Evolutionary conservation across 1,140 invertebrate genomes (phyloP).

Genomic region (Magallana gigas): DNA sequence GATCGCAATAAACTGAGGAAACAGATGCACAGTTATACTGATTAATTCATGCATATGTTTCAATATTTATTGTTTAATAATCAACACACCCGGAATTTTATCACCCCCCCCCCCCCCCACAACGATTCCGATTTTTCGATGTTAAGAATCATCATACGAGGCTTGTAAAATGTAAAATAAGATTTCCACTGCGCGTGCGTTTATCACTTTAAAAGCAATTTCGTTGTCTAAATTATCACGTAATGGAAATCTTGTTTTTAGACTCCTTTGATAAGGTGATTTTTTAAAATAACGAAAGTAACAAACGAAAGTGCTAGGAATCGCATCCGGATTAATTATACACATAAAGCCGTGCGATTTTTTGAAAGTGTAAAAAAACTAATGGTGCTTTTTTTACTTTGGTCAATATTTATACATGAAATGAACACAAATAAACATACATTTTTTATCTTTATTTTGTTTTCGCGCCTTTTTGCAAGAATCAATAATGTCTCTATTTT

Average conservation of each 20-base stretch:
- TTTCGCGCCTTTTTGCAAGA: neutral
- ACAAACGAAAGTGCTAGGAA: neutral
- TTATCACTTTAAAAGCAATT: neutral
- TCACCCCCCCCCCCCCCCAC: too few relatives aligned
- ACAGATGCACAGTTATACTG: too few relatives aligned
- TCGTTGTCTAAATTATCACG: neutral
- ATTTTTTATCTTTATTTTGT: neutral
- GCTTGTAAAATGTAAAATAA: too few relatives aligned
- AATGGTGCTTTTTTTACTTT: neutral
- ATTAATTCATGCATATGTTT: too few relatives aligned
- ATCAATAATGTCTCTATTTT: neutral
- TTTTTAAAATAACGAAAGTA: neutral
- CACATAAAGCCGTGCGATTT: neutral
- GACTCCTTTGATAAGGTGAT: neutral
- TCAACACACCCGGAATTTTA: too few relatives aligned
- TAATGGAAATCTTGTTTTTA: neutral
- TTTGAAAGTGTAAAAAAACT: neutral
- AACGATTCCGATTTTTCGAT: too few relatives aligned
- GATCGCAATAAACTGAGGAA: too few relatives aligned
- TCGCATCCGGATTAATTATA: slow-evolving; percentile 5
- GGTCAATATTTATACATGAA: neutral
- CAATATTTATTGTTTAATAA: too few relatives aligned
- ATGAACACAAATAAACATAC: neutral
- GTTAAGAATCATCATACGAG: too few relatives aligned
- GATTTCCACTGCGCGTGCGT: too few relatives aligned